Evolutionary conservation across 2,888 invertebrate genomes (phyloP).

Genomic region (Portevinia maculata): DNA sequence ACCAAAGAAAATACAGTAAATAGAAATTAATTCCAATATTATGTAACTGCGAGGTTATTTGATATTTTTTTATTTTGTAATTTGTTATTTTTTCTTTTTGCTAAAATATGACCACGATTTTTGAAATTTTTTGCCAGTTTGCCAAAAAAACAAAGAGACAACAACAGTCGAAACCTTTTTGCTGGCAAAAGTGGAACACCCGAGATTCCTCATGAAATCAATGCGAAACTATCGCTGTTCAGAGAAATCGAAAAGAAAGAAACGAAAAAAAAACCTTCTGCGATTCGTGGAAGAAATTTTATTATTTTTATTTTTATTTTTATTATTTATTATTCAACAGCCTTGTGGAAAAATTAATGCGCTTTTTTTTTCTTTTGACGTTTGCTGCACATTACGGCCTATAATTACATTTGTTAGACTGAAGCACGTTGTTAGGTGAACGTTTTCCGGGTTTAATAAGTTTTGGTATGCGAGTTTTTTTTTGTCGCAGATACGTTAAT

Average conservation of each 20-base stretch:
- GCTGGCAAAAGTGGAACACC: neutral
- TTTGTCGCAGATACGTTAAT: neutral
- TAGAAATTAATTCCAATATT: constrained; percentile 13
- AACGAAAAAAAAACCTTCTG: neutral
- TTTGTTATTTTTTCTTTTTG: neutral
- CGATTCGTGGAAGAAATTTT: neutral
- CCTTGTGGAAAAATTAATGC: constrained; percentile 18
- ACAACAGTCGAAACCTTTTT: neutral
- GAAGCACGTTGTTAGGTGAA: constrained; percentile 32
- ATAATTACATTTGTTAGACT: constrained; percentile 16
- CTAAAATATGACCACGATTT: no score
- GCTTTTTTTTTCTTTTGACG: neutral
- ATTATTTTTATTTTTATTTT: neutral
- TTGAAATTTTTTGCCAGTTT: neutral
- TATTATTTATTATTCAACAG: neutral
- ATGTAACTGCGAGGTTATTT: constrained; percentile 38
- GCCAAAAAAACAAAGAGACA: constrained; percentile 1
- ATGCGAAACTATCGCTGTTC: constrained; percentile 10
- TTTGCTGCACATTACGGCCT: constrained; percentile 3
- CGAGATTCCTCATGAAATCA: constrained; percentile 11
- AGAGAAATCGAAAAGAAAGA: constrained; percentile 16
- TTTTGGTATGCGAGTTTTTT: neutral
- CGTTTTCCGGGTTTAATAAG: constrained; percentile 5
- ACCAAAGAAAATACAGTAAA: neutral
- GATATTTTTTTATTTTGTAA: neutral